These are phyloP conservation scores for Porites evermanni DNA, from an alignment of 92 coral and sea anemone genomes.

Conservation along the genomic window DNA sequence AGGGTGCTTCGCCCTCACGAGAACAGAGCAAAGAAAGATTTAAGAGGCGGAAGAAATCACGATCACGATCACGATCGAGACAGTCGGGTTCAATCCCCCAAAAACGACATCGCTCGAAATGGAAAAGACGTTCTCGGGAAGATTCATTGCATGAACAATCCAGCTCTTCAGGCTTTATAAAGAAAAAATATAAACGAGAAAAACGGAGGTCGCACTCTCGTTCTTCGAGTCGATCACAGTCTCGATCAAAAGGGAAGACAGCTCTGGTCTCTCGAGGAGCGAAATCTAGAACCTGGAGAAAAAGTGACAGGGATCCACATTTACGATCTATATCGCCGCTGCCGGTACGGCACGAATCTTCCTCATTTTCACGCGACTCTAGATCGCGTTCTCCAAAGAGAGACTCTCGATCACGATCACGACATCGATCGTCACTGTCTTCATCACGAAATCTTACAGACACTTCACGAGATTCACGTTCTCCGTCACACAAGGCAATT, in stretches of 20 bases:
- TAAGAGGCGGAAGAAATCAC: neutral
- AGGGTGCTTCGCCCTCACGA: neutral
- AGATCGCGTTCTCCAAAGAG: neutral
- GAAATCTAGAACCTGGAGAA: neutral
- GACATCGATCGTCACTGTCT: slow-evolving; percentile 26
- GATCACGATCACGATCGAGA: slow-evolving; percentile 6
- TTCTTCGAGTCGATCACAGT: slow-evolving; percentile 2
- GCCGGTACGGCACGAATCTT: neutral
- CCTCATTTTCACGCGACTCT: neutral
- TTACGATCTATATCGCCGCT: slow-evolving; percentile 12
- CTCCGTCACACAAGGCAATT: slow-evolving; percentile 3
- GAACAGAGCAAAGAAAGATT: neutral
- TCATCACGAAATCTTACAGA: slow-evolving; percentile 17
- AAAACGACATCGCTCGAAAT: neutral
- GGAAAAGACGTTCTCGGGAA: neutral
- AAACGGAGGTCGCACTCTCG: slow-evolving; percentile 5
- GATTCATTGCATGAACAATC: neutral
- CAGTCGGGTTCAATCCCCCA: neutral
- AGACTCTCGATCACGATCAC: slow-evolving; percentile 19
- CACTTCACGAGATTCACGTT: slow-evolving; percentile 14
- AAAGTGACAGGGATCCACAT: neutral
- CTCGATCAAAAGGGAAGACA: slow-evolving; percentile 18
- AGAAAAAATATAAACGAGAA: neutral
- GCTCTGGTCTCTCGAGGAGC: neutral
- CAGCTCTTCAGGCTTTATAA: neutral